These are phyloP conservation scores for Zelostemma sp. DNA, from an alignment of 1,140 invertebrate species.

Conservation along the genomic window DNA sequence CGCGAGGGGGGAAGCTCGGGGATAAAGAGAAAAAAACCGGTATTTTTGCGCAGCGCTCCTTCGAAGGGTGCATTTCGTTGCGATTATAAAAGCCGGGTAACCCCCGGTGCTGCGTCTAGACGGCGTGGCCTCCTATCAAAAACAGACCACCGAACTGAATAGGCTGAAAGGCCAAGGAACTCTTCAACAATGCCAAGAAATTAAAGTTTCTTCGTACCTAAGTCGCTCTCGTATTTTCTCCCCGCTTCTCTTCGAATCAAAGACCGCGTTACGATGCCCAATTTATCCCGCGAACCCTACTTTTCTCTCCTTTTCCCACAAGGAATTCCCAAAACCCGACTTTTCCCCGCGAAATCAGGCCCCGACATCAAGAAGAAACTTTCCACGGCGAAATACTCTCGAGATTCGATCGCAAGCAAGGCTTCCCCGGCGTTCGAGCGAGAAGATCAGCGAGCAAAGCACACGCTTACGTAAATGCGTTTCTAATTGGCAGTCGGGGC, in stretches of 20 bases:
- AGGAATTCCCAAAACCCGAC: too few relatives aligned
- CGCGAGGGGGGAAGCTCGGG: not conserved
- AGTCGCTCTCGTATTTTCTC: slow-evolving; percentile 43
- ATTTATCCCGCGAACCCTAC: too few relatives aligned
- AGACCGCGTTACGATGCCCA: slow-evolving; percentile 30
- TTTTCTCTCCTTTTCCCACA: too few relatives aligned
- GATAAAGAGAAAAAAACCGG: slow-evolving; percentile 43
- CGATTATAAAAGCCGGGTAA: slow-evolving; percentile 50
- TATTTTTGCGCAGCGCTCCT: slow-evolving; percentile 46
- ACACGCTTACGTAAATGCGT: slow-evolving; percentile 25
- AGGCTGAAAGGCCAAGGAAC: slow-evolving; percentile 67
- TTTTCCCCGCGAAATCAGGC: too few relatives aligned
- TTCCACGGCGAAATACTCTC: too few relatives aligned
- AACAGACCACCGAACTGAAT: slow-evolving; percentile 53
- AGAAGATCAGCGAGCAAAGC: not conserved
- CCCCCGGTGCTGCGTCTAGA: slow-evolving; percentile 47
- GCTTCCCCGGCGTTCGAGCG: too few relatives aligned
- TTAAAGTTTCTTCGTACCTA: slow-evolving; percentile 66
- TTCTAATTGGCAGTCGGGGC: slow-evolving; percentile 31
- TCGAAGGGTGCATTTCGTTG: slow-evolving; percentile 55
- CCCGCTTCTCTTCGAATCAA: slow-evolving; percentile 44
- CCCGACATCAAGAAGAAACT: too few relatives aligned
- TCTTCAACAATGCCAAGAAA: slow-evolving; percentile 65
- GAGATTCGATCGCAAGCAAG: too few relatives aligned
- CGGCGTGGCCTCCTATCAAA: slow-evolving; percentile 55